Conservation (phyloP, 2,797 vertebrate species). For the Morelia viridis region DNA sequence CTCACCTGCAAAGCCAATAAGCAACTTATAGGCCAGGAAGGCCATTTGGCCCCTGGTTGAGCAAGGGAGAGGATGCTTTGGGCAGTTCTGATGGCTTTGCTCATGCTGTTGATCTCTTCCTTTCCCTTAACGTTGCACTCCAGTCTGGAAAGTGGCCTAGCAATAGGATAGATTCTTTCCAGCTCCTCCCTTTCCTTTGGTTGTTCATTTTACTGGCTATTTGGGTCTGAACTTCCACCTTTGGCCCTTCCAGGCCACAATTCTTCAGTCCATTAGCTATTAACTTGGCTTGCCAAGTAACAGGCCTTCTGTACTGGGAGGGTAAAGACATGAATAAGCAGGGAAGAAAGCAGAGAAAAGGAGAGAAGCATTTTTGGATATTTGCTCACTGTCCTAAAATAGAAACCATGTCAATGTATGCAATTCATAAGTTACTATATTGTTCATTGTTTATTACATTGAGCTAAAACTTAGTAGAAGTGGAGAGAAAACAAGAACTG, state of each 20-base stretch:
- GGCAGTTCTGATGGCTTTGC: conserved; percentile 28
- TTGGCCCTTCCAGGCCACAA: conserved; percentile 62
- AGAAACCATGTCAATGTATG: background rate
- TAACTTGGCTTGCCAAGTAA: conserved; percentile 41
- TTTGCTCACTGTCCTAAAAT: background rate
- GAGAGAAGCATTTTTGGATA: background rate
- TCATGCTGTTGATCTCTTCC: conserved; percentile 45
- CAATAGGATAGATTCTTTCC: background rate
- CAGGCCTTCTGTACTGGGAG: background rate
- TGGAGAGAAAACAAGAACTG: background rate
- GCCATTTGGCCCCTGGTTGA: conserved; percentile 38
- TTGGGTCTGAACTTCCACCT: conserved; percentile 70
- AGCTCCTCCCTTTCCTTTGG: conserved; percentile 9
- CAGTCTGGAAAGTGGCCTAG: background rate
- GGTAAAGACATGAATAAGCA: conserved; percentile 2
- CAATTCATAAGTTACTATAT: background rate
- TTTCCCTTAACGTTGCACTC: background rate
- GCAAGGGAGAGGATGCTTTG: conserved; percentile 9
- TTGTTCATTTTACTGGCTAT: conserved; percentile 12
- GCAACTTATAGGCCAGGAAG: conserved; percentile 70
- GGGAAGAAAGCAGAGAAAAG: background rate
- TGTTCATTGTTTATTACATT: background rate
- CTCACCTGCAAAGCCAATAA: conserved; percentile 77
- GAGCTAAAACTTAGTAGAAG: background rate
- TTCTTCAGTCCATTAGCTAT: conserved; percentile 40